These are phyloP conservation scores for Monochamus saltuarius DNA, from an alignment of 1,140 invertebrate genomes.

Conservation along the genomic window DNA sequence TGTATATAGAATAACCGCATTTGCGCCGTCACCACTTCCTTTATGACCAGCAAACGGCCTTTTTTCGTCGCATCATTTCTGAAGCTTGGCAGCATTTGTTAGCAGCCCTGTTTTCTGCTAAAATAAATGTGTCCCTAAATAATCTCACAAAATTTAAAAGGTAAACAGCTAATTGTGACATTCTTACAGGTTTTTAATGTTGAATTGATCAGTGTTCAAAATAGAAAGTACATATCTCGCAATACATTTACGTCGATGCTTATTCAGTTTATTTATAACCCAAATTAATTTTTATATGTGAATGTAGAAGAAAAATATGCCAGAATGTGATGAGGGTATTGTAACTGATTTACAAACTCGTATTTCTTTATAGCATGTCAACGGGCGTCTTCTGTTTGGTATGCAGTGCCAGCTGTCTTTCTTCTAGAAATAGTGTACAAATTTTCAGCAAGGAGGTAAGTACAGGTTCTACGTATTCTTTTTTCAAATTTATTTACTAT, in stretches of 20 bases:
- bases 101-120: conserved; percentile 47
- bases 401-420: conserved; percentile 58
- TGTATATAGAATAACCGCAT: conserved; percentile 1
- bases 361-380: conserved; percentile 35
- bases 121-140: conserved; percentile 52
- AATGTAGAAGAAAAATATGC: too few species aligned
- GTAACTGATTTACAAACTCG: conserved; percentile 1
- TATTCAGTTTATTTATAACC: too few species aligned
- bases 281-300: too few species aligned
- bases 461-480: not conserved
- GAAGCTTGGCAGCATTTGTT: conserved; percentile 52
- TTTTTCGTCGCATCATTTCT: conserved; percentile 23
- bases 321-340: not conserved
- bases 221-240: not conserved
- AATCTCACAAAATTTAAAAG: conserved; percentile 45
- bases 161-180: conserved; percentile 31
- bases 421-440: conserved; percentile 56
- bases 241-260: not conserved
- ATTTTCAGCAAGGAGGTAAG: conserved; percentile 53
- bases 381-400: conserved; percentile 54
- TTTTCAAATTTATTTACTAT: not conserved
- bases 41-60: not conserved
- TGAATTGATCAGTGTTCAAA: not conserved
- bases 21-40: conserved; percentile 2
- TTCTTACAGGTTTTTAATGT: not conserved